Evolutionary conservation across 2,888 invertebrate genomes (phyloP), one percentile per base, ranked within the genome.

Genomic region (Cryptocephalus primarius): DNA sequence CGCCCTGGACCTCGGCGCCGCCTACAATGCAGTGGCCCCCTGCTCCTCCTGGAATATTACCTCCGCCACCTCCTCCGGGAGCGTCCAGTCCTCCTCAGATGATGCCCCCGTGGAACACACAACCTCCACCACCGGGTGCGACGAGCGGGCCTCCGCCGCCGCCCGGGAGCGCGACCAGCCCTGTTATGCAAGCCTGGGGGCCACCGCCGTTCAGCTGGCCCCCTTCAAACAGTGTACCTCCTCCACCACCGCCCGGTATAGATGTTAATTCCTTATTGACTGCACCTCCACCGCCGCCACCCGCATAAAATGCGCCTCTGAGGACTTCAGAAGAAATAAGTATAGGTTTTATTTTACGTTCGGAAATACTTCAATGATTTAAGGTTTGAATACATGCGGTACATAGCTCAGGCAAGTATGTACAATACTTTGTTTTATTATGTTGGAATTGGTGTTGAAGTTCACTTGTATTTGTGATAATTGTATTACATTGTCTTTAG

Each of bases 251-350:
- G 14, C 76, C 75, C 12, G 76, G 76, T 10, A 75, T 76, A 43
- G 76, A 76, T 57, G 71, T 77, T 46, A 74, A 73, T 43, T 71
- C 72, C 41, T 61, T 83, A 42, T 61, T 80, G 41, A 76, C 80
- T 41, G 81, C 83, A 32, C 84, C 83, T 3, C 83, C 83, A 6
- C 83, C 83, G 10, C 83, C 84, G 3, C 83, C 83, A 1, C 60
- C 64, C 10, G 44, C 49, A 22, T 22, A 22, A 22, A 22, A 22
- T 22, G 22, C 22, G 22, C 6, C 22, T 22, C 3, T 4, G 22
- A 22, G 22, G 2, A 22, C 22, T 22, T 22, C 3, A 2, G 22
- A 4, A 4, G 3, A 6, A 22, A 2, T 22, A 22, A 6, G 22
- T 22, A n/a, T 22, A 2, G 3, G 2, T 22, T 22, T 22, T 6